These are phyloP conservation scores for Diplogasteroides magnus DNA, from an alignment of 1,140 invertebrate species.

Conservation along the genomic window DNA sequence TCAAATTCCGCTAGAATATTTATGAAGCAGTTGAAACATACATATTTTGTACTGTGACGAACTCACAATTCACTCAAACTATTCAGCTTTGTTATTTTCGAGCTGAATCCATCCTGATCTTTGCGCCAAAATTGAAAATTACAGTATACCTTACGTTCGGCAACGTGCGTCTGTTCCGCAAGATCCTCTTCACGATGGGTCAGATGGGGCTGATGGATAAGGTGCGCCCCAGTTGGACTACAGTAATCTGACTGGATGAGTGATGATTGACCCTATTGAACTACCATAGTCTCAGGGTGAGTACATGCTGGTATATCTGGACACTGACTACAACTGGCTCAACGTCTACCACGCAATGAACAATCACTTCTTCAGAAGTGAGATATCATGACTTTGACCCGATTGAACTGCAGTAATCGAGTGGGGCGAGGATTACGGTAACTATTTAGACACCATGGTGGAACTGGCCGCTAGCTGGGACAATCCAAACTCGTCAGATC, in stretches of 20 bases:
- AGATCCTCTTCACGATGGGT: conserved; percentile 84
- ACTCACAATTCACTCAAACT: not conserved
- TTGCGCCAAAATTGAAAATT: conserved; percentile 39
- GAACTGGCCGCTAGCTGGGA: conserved; percentile 40
- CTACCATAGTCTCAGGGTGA: conserved; percentile 57
- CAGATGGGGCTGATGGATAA: conserved; percentile 75
- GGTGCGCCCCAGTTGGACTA: conserved; percentile 59
- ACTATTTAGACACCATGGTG: conserved; percentile 39
- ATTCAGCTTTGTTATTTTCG: not conserved
- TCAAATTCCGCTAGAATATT: too few relatives aligned
- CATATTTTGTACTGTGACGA: not conserved
- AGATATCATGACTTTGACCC: conserved; percentile 2
- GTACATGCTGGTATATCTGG: conserved; percentile 89
- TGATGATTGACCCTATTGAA: too few relatives aligned
- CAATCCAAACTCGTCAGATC: conserved; percentile 34
- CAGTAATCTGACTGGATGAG: too few relatives aligned
- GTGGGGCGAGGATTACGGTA: too few relatives aligned
- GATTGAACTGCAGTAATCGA: too few relatives aligned
- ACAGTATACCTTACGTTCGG: conserved; percentile 88
- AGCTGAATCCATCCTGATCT: too few relatives aligned
- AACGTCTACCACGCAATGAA: conserved; percentile 72
- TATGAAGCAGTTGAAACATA: too few relatives aligned
- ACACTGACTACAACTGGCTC: conserved; percentile 88
- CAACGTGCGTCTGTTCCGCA: conserved; percentile 70
- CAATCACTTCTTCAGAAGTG: conserved; percentile 66